Percentiles rank a stretch among this genome's conserved stretches.
phyloP scores from a whole-genome alignment of 2,888 invertebrate species.

The Cataglyphis livida region DNA sequence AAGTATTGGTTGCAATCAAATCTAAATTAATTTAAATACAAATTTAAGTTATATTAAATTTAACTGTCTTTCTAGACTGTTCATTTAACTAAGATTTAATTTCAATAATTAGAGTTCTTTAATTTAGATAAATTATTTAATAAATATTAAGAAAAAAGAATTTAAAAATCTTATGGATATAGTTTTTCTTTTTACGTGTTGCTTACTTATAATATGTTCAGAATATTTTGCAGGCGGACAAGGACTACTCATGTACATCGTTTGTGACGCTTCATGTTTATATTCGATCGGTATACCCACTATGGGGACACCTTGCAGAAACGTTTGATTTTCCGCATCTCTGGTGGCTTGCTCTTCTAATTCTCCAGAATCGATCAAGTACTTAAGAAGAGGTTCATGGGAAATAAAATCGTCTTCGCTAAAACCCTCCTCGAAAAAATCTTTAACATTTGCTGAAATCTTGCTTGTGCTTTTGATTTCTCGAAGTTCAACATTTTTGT shows the following conservation, averaged over 20 bases:
- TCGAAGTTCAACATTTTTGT: conserved; percentile 59
- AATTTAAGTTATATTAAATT: background rate
- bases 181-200: background rate
- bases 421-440: conserved; percentile 52
- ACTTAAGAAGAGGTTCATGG: background rate
- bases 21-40: background rate
- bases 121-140: background rate
- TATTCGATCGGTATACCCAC: conserved; percentile 69
- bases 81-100: background rate
- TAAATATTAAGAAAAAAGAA: background rate
- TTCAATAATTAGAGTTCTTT: background rate
- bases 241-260: conserved; percentile 74
- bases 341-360: conserved; percentile 30
- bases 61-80: background rate
- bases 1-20: background rate
- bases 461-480: conserved; percentile 63
- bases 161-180: background rate
- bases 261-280: conserved; percentile 74
- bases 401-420: conserved; percentile 38
- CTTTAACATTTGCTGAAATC: conserved; percentile 66
- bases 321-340: conserved; percentile 73
- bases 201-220: conserved; percentile 73
- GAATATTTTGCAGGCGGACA: conserved; percentile 60
- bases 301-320: conserved; percentile 71
- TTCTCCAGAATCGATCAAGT: conserved; percentile 65